Conservation (phyloP, 2,113 vertebrate species). For the Erpornis zantholeuca region DNA sequence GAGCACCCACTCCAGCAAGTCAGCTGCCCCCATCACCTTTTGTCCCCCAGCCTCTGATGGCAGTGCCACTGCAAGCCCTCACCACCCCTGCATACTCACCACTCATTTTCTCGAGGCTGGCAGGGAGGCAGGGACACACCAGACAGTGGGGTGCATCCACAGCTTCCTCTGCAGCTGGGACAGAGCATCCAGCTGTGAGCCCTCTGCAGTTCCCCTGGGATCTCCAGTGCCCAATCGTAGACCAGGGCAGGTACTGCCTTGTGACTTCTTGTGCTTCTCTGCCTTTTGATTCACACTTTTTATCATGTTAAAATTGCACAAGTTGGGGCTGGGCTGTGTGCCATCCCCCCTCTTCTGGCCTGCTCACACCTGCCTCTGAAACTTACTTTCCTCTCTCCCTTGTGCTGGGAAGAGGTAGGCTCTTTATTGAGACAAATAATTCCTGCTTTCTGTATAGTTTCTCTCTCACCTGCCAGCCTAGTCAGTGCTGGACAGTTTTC, state of each 20-base stretch:
- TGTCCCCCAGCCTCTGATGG: not conserved
- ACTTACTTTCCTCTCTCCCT: not conserved
- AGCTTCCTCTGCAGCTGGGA: not conserved
- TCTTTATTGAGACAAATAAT: not conserved
- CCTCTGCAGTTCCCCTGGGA: not conserved
- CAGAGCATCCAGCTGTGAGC: not conserved
- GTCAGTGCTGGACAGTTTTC: not conserved
- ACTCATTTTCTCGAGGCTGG: rapidly evolving
- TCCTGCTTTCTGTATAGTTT: not conserved
- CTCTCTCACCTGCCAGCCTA: not conserved
- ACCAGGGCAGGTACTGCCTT: not conserved
- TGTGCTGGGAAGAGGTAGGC: not conserved
- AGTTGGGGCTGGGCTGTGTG: too few species aligned
- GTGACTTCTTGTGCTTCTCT: not conserved
- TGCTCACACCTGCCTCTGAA: not conserved
- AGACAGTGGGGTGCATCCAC: rapidly evolving
- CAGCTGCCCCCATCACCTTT: rapidly evolving
- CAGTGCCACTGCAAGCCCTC: not conserved
- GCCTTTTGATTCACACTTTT: not conserved
- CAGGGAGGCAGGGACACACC: rapidly evolving
- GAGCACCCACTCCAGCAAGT: rapidly evolving
- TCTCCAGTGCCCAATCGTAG: rapidly evolving
- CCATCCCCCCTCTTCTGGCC: not conserved
- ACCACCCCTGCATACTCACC: not conserved
- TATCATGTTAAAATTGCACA: not conserved